phyloP scores from a whole-genome alignment of 30 jellyfish, hydroid and myxozoan species.

The Mastigias papua region DNA sequence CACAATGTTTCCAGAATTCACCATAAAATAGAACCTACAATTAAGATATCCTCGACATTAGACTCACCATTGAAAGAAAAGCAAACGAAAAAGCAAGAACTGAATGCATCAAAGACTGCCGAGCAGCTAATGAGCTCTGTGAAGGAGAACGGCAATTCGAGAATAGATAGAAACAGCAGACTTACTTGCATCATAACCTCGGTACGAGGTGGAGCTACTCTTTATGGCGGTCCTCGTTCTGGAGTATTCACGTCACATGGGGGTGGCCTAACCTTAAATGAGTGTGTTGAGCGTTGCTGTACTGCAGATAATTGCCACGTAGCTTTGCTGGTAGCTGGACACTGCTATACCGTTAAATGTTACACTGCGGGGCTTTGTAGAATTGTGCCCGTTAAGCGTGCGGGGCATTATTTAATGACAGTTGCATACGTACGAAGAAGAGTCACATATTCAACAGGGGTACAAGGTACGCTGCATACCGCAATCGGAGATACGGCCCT shows the following conservation, averaged over 20 bases:
- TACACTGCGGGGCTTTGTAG: conserved; percentile 65
- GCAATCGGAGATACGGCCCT: conserved; percentile 9
- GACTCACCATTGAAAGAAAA: neutral
- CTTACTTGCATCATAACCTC: conserved; percentile 80
- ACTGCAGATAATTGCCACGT: conserved; percentile 76
- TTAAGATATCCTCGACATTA: neutral
- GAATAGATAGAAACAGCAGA: conserved; percentile 27
- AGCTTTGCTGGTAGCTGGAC: conserved; percentile 79
- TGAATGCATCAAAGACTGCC: neutral
- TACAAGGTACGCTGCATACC: conserved; percentile 8
- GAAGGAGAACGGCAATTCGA: neutral
- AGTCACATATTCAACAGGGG: conserved; percentile 35
- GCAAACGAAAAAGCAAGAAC: neutral
- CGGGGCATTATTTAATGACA: conserved; percentile 75
- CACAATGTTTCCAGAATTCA: neutral
- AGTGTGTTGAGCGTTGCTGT: conserved; percentile 89
- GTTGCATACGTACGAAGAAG: conserved; percentile 81
- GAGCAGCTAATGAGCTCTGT: conserved; percentile 7
- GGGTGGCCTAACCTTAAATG: conserved; percentile 43
- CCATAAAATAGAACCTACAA: neutral
- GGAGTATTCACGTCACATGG: conserved; percentile 79
- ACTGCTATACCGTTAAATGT: conserved; percentile 89
- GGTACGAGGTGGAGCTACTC: conserved; percentile 69
- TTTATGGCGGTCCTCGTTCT: conserved; percentile 92
- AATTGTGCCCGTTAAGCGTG: conserved; percentile 77